Conservation (phyloP, 1,140 invertebrate genomes). For the Dysdera silvatica region DNA sequence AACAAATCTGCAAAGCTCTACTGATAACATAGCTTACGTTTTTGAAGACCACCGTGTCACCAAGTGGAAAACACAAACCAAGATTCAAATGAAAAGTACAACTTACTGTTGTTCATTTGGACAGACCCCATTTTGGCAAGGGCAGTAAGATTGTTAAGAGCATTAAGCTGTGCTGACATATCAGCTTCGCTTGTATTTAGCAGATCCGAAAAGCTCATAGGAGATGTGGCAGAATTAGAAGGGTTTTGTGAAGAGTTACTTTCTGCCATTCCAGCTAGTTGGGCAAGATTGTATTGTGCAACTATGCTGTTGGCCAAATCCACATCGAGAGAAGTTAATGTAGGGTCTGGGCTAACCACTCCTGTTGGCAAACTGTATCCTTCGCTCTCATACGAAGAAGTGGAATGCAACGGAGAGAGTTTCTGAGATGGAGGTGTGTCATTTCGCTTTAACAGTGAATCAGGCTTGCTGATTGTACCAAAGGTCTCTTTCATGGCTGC, state of each 20-base stretch:
- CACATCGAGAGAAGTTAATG: conserved; percentile 26
- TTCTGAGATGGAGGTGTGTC: conserved; percentile 24
- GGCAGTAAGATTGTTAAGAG: conserved; percentile 76
- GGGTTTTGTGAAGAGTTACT: conserved; percentile 40
- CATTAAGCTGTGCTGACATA: conserved; percentile 46
- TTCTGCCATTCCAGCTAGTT: conserved; percentile 31
- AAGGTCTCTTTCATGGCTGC: conserved; percentile 49
- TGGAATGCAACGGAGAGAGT: conserved; percentile 40
- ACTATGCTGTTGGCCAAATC: conserved; percentile 30
- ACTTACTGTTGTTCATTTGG: conserved; percentile 25
- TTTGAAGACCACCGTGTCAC: too few relatives aligned
- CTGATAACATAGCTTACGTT: too few relatives aligned
- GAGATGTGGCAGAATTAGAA: conserved; percentile 36
- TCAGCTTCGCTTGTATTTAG: conserved; percentile 36
- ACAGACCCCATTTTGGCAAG: conserved; percentile 68
- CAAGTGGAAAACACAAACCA: too few relatives aligned
- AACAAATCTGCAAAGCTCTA: too few relatives aligned
- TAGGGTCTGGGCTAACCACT: conserved; percentile 41
- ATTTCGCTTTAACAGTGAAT: conserved; percentile 11
- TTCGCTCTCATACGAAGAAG: conserved; percentile 42
- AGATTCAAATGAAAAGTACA: too few relatives aligned
- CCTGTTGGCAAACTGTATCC: conserved; percentile 43
- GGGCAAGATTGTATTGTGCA: conserved; percentile 32
- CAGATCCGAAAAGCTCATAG: conserved; percentile 32
- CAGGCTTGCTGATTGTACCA: conserved; percentile 34